Conservation (phyloP, 2,113 vertebrate species). For the pig (Sus scrofa) region T2T-Sscrofa CM000824.6:62241501-62242000, state of each 20-base stretch:
- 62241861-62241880: not conserved
- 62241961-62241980: not conserved
- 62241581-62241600: conserved; percentile 66
- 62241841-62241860: conserved; percentile 14
- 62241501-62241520: conserved; percentile 56
- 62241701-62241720: conserved; percentile 43
- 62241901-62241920: conserved; percentile 13
- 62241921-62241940: not conserved
- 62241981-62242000: not conserved
- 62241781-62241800: not conserved
- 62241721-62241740: conserved; percentile 72
- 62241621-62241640: conserved; percentile 73
- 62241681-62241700: conserved; percentile 66
- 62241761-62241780: not conserved
- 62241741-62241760: not conserved
- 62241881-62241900: not conserved
- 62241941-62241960: not conserved
- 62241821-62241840: not conserved
- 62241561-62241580: conserved; percentile 79
- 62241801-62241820: not conserved
- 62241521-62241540: conserved; percentile 65
- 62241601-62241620: conserved; percentile 62
- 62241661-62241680: conserved; percentile 77
- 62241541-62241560: conserved; percentile 67
- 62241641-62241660: conserved; percentile 70